Percentiles rank a stretch among this genome's conserved stretches.
These are phyloP conservation scores for Greenwoodochromis staneri DNA, from an alignment of 2,113 vertebrate genomes.

Conservation along the genomic window DNA sequence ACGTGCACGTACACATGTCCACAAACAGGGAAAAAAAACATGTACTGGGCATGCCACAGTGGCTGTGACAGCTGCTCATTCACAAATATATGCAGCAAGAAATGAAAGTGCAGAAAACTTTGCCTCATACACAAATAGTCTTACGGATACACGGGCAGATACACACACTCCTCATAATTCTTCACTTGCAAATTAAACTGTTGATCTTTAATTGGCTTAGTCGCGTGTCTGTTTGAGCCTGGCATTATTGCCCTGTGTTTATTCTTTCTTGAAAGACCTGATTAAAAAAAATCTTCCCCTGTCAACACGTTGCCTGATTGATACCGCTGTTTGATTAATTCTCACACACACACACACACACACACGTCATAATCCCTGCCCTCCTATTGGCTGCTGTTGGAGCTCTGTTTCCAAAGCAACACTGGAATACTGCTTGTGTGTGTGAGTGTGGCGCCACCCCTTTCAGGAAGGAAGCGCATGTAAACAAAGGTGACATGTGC, in stretches of 20 bases:
- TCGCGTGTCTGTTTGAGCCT: slow-evolving; percentile 31
- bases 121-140: background rate
- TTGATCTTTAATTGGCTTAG: slow-evolving; percentile 47
- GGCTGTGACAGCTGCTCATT: background rate
- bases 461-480: slow-evolving; percentile 56
- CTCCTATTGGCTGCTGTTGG: slow-evolving; percentile 43
- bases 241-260: slow-evolving; percentile 30
- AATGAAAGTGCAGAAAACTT: background rate
- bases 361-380: slow-evolving; percentile 41
- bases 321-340: slow-evolving; percentile 51
- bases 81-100: background rate
- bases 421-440: slow-evolving; percentile 36
- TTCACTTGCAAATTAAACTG: slow-evolving; percentile 16
- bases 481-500: slow-evolving; percentile 63
- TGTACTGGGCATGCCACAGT: background rate
- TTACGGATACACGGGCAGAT: background rate
- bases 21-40: background rate
- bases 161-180: background rate
- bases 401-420: slow-evolving; percentile 70
- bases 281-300: slow-evolving; percentile 45
- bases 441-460: slow-evolving; percentile 25
- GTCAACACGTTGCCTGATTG: slow-evolving; percentile 27
- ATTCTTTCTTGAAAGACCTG: slow-evolving; percentile 55
- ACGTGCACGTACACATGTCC: background rate
- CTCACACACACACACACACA: slow-evolving; percentile 3